These are phyloP conservation scores for Entomobrya multifasciata DNA, from an alignment of 2,888 invertebrate species.

Conservation along the genomic window DNA sequence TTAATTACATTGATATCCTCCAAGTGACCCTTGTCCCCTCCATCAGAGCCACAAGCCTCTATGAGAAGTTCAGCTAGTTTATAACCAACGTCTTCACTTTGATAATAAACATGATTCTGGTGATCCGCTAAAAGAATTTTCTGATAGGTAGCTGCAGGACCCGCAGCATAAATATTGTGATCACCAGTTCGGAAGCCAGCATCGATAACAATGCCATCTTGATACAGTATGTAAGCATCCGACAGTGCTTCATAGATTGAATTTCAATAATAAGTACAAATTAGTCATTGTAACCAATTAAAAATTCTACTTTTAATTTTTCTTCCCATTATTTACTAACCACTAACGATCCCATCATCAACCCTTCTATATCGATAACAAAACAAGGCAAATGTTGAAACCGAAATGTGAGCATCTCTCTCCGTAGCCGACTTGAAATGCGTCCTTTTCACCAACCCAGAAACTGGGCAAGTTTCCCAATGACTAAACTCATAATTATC, in stretches of 20 bases:
- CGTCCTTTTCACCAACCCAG: slow-evolving; percentile 73
- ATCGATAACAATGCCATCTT: slow-evolving; percentile 86
- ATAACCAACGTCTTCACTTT: slow-evolving; percentile 85
- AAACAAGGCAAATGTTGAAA: slow-evolving; percentile 77
- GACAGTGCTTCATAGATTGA: slow-evolving; percentile 40
- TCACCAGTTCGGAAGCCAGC: slow-evolving; percentile 86
- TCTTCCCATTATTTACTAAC: too few species aligned
- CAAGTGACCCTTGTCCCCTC: slow-evolving; percentile 45
- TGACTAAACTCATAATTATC: slow-evolving; percentile 72
- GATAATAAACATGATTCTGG: slow-evolving; percentile 84
- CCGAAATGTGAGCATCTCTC: slow-evolving; percentile 65
- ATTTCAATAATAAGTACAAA: too few species aligned
- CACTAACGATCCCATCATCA: slow-evolving; percentile 76
- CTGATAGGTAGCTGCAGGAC: slow-evolving; percentile 86
- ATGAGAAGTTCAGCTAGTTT: slow-evolving; percentile 82
- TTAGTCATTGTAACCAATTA: too few species aligned
- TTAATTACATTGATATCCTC: slow-evolving; percentile 54
- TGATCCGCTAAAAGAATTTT: slow-evolving; percentile 84
- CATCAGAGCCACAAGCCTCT: slow-evolving; percentile 42
- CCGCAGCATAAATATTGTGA: slow-evolving; percentile 85
- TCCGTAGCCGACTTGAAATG: slow-evolving; percentile 70
- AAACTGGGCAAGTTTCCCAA: slow-evolving; percentile 74
- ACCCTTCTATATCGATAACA: slow-evolving; percentile 72
- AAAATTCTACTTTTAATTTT: too few species aligned
- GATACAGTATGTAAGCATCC: slow-evolving; percentile 63